Percentiles rank a stretch among this genome's conserved stretches.
Evolutionary conservation across 1,140 invertebrate genomes (phyloP).

Genomic region (Micrasema minimum): DNA sequence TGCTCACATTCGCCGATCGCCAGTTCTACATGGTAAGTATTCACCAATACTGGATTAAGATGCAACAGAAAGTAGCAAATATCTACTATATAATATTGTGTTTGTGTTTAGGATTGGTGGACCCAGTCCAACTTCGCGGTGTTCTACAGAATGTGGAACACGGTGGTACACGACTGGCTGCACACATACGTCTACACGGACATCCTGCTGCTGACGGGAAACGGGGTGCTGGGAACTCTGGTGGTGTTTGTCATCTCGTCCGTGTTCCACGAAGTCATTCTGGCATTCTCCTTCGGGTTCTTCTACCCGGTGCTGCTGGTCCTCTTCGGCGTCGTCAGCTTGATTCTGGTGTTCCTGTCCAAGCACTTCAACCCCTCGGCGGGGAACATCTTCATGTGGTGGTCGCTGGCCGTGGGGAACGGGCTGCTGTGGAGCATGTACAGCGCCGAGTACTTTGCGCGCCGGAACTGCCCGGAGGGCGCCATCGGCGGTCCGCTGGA

Average conservation of each 20-base stretch:
- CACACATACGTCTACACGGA: conserved; percentile 93
- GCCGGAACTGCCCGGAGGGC: conserved; percentile 76
- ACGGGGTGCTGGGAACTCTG: conserved; percentile 66
- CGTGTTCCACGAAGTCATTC: conserved; percentile 86
- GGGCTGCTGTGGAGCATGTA: conserved; percentile 83
- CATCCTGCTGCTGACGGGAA: conserved; percentile 72
- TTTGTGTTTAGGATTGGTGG: conserved; percentile 99
- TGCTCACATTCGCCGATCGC: conserved; percentile 86
- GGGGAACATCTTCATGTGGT: conserved; percentile 88
- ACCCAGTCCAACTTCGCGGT: conserved; percentile 81
- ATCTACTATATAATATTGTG: too few species aligned
- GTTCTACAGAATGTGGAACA: conserved; percentile 94
- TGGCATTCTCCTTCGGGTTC: conserved; percentile 81
- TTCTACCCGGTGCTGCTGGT: conserved; percentile 89
- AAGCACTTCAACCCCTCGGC: conserved; percentile 63
- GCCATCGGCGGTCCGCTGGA: conserved; percentile 63
- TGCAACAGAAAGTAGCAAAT: too few species aligned
- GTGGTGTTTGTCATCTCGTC: conserved; percentile 75
- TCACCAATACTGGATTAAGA: too few species aligned
- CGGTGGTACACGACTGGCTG: conserved; percentile 94
- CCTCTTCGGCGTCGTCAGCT: conserved; percentile 73
- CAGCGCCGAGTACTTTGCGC: conserved; percentile 86
- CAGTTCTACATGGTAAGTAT: conserved; percentile 80
- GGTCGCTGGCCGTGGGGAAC: conserved; percentile 79
- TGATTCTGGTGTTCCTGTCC: conserved; percentile 64